These are phyloP conservation scores for Cairina moschata DNA, from an alignment of 2,113 vertebrate species.

Conservation along the genomic window DNA sequence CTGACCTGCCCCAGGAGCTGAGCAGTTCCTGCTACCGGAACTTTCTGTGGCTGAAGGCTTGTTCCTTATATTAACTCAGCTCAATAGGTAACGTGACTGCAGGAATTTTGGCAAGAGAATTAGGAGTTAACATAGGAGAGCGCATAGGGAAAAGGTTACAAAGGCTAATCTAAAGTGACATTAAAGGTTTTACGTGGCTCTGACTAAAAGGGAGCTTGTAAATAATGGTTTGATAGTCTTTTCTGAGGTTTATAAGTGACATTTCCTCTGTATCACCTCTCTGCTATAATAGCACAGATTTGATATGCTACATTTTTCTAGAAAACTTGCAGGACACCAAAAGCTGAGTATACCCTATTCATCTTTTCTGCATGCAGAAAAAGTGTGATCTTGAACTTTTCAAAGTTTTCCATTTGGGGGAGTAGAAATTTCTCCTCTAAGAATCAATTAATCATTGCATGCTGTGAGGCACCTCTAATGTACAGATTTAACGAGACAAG, in stretches of 20 bases:
- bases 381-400: slow-evolving; percentile 10
- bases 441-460: slow-evolving; percentile 64
- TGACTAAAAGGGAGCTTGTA: slow-evolving; percentile 16
- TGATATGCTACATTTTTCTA: slow-evolving; percentile 8
- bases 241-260: slow-evolving; percentile 19
- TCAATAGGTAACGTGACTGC: background rate
- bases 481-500: slow-evolving; percentile 68
- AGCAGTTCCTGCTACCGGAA: background rate
- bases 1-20: background rate
- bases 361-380: slow-evolving; percentile 1
- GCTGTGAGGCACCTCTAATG: slow-evolving; percentile 64
- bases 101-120: background rate
- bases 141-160: background rate
- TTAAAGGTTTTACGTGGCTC: slow-evolving; percentile 21
- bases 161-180: background rate
- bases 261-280: slow-evolving; percentile 29
- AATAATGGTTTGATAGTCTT: slow-evolving; percentile 10
- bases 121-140: background rate
- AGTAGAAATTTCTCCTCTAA: slow-evolving; percentile 54
- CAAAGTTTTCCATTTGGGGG: slow-evolving; percentile 50
- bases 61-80: background rate
- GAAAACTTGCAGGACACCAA: slow-evolving; percentile 6
- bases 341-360: slow-evolving; percentile 15
- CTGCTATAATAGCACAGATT: background rate
- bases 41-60: background rate